A percentile compares a stretch with the other conserved stretches of the same genome.
These are phyloP conservation scores for Drosophila elegans DNA, from an alignment of 1,140 invertebrate genomes.

Conservation along the genomic window DNA sequence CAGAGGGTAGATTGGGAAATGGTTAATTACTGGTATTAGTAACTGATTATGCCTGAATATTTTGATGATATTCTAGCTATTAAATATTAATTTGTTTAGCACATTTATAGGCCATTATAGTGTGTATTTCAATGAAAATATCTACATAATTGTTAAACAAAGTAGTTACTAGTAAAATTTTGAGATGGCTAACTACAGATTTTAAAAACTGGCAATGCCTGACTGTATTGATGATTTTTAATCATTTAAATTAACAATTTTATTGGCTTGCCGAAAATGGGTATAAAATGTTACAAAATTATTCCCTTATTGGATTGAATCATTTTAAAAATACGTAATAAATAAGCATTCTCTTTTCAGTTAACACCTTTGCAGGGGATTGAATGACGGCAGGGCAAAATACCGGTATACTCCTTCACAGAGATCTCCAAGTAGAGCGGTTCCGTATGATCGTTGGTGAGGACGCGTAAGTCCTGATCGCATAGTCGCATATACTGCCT, in stretches of 20 bases:
- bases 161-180: too few species aligned
- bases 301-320: neutral
- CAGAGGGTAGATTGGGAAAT: neutral
- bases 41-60: too few species aligned
- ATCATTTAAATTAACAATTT: neutral
- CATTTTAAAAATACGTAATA: too few species aligned
- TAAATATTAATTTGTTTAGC: too few species aligned
- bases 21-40: too few species aligned
- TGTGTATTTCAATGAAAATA: too few species aligned
- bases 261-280: neutral
- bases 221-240: too few species aligned
- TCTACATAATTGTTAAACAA: too few species aligned
- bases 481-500: conserved; percentile 41
- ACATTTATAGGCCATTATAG: too few species aligned
- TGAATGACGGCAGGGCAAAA: neutral
- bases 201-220: too few species aligned
- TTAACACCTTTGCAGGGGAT: neutral
- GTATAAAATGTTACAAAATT: neutral
- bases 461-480: conserved; percentile 25
- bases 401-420: conserved; percentile 21
- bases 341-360: neutral
- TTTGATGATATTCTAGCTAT: too few species aligned
- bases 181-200: too few species aligned
- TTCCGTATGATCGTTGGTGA: conserved; percentile 40
- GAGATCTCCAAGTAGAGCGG: conserved; percentile 50